Evolutionary conservation across 2,113 vertebrate species (phyloP).

Genomic region (Leptodactylus fuscus): DNA sequence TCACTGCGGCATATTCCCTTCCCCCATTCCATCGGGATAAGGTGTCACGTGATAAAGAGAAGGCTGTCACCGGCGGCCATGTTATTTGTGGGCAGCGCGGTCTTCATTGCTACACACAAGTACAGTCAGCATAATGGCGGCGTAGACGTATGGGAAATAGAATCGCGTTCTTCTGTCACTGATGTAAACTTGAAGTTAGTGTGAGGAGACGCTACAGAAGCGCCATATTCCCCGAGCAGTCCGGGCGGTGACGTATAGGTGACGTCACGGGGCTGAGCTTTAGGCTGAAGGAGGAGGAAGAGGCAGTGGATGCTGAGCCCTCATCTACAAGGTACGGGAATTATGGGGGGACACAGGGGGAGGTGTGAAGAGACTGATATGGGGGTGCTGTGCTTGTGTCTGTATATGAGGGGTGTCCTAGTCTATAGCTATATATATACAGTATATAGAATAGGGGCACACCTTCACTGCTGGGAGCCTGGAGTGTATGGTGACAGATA

Average conservation of each 20-base stretch:
- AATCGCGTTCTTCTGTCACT: background rate
- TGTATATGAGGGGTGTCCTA: background rate
- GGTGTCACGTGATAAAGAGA: background rate
- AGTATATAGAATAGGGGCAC: background rate
- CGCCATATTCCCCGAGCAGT: background rate
- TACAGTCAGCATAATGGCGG: background rate
- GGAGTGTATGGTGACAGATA: background rate
- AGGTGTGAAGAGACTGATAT: background rate
- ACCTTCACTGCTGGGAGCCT: background rate
- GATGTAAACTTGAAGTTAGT: background rate
- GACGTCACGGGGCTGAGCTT: background rate
- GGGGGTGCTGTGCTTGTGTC: background rate
- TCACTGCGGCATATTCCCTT: constrained; percentile 40
- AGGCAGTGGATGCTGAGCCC: background rate
- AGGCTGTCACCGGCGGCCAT: background rate
- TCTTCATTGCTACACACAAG: background rate
- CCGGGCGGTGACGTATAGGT: constrained; percentile 35
- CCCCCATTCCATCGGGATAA: background rate
- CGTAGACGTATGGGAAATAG: background rate
- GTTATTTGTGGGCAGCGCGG: background rate
- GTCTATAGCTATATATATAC: background rate
- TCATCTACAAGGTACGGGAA: constrained; percentile 30
- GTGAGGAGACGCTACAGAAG: background rate
- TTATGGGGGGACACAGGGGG: background rate
- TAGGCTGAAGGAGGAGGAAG: background rate